Evolutionary conservation across 1,140 invertebrate genomes (phyloP), one percentile per base, ranked within the genome.

Genomic region (Heterodera carotae): DNA sequence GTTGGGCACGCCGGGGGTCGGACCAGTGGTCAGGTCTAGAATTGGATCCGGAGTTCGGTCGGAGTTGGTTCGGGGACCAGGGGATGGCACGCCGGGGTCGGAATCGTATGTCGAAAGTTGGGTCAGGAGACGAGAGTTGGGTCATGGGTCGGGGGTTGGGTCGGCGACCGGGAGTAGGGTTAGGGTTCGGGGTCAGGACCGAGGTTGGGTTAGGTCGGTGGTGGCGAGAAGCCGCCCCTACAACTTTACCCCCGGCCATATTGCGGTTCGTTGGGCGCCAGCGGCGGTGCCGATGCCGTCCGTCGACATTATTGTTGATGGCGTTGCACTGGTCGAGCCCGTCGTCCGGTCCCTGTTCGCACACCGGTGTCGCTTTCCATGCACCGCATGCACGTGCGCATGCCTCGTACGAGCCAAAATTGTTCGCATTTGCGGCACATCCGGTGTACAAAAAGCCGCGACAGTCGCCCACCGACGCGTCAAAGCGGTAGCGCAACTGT

Each of bases 281-380:
- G 27, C 27, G 29, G 1, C 27, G 33, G n/a, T 10, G 8, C 15
- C 36, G 33, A 12, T 6, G 33, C 22, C 53, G 39, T 31, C 29
- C 29, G 60, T 73, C n/a, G n/a, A n/a, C n/a, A n/a, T n/a, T n/a
- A n/a, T n/a, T n/a, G n/a, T n/a, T n/a, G n/a, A n/a, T n/a, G 39
- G 39, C 34, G 36, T 56, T 25, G 64, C 72, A 74, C 12, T 62
- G 22, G 31, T 56, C 64, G 64, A 53, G 59, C 34, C 94, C 95
- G 76, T 91, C 88, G 71, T 91, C 89, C 10, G 92, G 91, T 0
- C 93, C 92, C 80, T 94, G 88, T 25, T 91, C 90, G 87, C 95
- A 97, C 87, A 92, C 88, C 70, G 91, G 89, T 77, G 79, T 53
- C 34, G 82, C 72, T 36, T 84, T 67, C 69, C 76, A 87, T 33